phyloP scores from a whole-genome alignment of 2,113 vertebrate species.

The Cyprinodon variegatus region DNA sequence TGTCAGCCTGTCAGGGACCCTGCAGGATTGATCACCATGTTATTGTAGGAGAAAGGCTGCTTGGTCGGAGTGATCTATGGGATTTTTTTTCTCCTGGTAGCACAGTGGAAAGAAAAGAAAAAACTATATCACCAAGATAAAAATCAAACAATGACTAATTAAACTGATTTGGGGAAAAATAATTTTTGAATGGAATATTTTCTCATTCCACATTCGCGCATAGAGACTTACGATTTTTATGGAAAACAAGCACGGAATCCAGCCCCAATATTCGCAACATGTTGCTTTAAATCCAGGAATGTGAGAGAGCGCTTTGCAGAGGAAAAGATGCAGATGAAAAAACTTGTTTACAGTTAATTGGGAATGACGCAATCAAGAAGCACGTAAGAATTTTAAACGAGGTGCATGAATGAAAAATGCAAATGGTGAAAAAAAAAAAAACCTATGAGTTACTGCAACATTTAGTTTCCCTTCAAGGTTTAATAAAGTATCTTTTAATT shows the following conservation, averaged over 20 bases:
- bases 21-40: slow-evolving; percentile 6
- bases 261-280: not conserved
- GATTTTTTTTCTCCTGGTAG: not conserved
- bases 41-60: not conserved
- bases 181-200: not conserved
- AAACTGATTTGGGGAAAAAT: not conserved
- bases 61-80: not conserved
- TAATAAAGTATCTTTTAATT: no score
- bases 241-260: not conserved
- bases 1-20: slow-evolving; percentile 5
- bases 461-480: no score
- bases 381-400: no score
- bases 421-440: no score
- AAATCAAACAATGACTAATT: not conserved
- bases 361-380: no score
- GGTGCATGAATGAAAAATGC: no score
- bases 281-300: not conserved
- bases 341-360: no score
- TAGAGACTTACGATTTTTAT: not conserved
- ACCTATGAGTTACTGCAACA: no score
- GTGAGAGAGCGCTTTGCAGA: no score
- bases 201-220: not conserved
- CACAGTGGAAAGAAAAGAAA: not conserved
- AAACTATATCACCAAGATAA: not conserved
- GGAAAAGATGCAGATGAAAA: no score